phyloP scores from a whole-genome alignment of 2,113 vertebrate species.

The Pagrus major region DNA sequence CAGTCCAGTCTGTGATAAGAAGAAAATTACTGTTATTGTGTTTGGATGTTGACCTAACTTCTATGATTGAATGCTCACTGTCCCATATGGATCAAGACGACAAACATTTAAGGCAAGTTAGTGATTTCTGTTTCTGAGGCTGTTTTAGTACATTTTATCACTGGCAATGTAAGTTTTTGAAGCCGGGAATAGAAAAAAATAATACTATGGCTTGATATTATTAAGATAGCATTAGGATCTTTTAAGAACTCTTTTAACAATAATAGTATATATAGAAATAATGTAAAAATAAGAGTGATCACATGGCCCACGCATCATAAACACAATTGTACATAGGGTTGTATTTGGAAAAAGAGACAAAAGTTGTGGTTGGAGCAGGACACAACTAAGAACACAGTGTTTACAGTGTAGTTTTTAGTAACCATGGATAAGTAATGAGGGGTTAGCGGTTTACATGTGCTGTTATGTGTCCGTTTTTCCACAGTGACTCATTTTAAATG shows the following conservation, averaged over 20 bases:
- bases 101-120: background rate
- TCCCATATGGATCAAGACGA: background rate
- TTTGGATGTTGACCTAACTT: background rate
- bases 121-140: background rate
- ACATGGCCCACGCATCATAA: background rate
- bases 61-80: background rate
- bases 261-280: background rate
- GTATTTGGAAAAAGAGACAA: background rate
- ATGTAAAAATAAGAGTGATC: background rate
- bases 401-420: constrained; percentile 53
- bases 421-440: constrained; percentile 50
- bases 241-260: background rate
- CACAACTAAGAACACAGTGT: constrained; percentile 31
- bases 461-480: constrained; percentile 41
- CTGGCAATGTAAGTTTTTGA: background rate
- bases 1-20: background rate
- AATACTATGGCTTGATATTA: background rate
- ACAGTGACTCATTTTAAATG: constrained; percentile 59
- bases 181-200: background rate
- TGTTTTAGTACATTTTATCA: background rate
- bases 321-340: background rate
- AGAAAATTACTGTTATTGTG: background rate
- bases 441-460: constrained; percentile 30
- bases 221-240: background rate
- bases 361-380: constrained; percentile 1